Evolutionary conservation across 2,797 vertebrate species (phyloP).

Genomic region (Gymnopithys bicolor): DNA sequence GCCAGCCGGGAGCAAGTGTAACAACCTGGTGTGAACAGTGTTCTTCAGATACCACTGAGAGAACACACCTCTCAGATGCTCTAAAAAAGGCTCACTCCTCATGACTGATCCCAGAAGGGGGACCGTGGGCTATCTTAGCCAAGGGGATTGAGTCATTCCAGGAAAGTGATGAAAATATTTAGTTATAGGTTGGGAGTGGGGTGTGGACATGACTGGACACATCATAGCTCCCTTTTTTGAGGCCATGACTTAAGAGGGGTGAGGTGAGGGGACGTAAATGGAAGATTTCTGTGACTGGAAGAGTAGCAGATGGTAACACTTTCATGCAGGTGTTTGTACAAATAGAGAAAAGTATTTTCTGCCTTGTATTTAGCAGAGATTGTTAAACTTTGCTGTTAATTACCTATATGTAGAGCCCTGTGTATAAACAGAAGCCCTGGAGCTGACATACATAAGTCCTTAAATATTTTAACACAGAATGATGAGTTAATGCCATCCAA

Average conservation of each 20-base stretch:
- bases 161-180: background rate
- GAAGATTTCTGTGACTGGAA: background rate
- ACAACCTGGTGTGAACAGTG: rapidly evolving
- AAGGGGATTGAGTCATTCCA: background rate
- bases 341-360: background rate
- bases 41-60: background rate
- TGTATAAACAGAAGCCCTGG: background rate
- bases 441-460: background rate
- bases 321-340: background rate
- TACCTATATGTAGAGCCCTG: background rate
- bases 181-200: background rate
- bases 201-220: background rate
- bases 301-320: background rate
- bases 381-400: background rate
- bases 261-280: background rate
- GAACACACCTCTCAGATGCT: rapidly evolving
- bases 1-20: rapidly evolving
- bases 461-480: background rate
- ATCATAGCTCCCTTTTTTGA: background rate
- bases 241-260: background rate
- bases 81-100: background rate
- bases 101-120: background rate
- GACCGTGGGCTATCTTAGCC: background rate
- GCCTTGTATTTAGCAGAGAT: background rate
- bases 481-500: background rate